Evolutionary conservation across 1,140 invertebrate species (phyloP).

Genomic region (Nomia melanderi): DNA sequence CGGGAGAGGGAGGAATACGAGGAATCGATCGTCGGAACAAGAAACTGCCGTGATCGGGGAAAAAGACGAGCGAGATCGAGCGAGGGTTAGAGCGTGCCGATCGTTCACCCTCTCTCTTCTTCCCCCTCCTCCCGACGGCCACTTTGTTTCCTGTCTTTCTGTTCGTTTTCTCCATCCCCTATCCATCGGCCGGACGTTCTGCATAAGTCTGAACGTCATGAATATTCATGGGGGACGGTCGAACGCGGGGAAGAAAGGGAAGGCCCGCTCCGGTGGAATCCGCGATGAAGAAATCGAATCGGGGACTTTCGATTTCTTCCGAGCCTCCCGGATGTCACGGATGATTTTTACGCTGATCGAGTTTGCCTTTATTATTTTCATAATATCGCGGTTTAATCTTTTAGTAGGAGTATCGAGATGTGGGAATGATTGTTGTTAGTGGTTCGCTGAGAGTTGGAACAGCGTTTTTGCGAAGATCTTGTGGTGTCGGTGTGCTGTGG

Average conservation of each 20-base stretch:
- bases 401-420: too few species aligned
- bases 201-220: conserved; percentile 71
- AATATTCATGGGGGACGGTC: conserved; percentile 71
- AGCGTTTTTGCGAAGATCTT: too few species aligned
- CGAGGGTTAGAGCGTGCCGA: conserved; percentile 56
- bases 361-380: too few species aligned
- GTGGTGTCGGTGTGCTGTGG: too few species aligned
- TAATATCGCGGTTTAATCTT: too few species aligned
- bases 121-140: not conserved
- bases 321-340: not conserved
- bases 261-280: conserved; percentile 28
- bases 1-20: conserved; percentile 56
- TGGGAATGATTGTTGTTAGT: too few species aligned
- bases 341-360: too few species aligned
- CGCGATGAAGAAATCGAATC: conserved; percentile 67
- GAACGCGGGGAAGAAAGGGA: conserved; percentile 21
- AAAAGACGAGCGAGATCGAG: conserved; percentile 67
- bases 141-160: conserved; percentile 38
- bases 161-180: conserved; percentile 2
- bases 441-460: too few species aligned
- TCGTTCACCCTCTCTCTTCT: conserved; percentile 37
- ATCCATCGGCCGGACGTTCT: conserved; percentile 33
- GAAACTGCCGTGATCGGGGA: conserved; percentile 62
- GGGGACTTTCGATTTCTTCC: conserved; percentile 63
- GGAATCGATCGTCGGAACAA: conserved; percentile 67